These are phyloP conservation scores for Trachops cirrhosus DNA, from an alignment of 2,797 vertebrate species.

Conservation along the genomic window DNA sequence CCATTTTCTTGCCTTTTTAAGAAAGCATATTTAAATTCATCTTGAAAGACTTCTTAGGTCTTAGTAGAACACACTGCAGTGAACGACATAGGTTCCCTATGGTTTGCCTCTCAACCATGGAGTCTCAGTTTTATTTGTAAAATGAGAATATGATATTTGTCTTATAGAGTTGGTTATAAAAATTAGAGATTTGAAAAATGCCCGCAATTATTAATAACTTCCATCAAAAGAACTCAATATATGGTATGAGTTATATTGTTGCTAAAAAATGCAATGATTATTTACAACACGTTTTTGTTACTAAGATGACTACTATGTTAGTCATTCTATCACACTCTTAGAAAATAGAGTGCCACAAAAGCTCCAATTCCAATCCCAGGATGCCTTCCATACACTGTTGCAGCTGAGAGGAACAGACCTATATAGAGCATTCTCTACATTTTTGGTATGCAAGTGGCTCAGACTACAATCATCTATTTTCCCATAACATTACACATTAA, in stretches of 20 bases:
- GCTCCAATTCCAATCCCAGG: not conserved
- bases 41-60: not conserved
- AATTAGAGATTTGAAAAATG: not conserved
- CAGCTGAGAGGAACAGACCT: not conserved
- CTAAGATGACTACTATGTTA: not conserved
- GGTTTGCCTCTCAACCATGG: not conserved
- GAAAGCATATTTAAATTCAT: not conserved
- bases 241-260: not conserved
- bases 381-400: not conserved
- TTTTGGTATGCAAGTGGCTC: not conserved
- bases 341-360: not conserved
- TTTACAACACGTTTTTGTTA: not conserved
- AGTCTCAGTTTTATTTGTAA: slow-evolving; percentile 2
- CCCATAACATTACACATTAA: not conserved
- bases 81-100: not conserved
- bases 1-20: not conserved
- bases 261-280: slow-evolving; percentile 24
- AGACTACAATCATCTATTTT: slow-evolving; percentile 30
- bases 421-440: not conserved
- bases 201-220: not conserved
- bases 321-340: slow-evolving; percentile 12
- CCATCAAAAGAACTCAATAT: not conserved
- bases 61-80: not conserved
- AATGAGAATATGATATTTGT: not conserved
- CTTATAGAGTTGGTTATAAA: not conserved